These are phyloP conservation scores for Myiotriccus ornatus DNA, from an alignment of 2,797 vertebrate genomes.

Conservation along the genomic window DNA sequence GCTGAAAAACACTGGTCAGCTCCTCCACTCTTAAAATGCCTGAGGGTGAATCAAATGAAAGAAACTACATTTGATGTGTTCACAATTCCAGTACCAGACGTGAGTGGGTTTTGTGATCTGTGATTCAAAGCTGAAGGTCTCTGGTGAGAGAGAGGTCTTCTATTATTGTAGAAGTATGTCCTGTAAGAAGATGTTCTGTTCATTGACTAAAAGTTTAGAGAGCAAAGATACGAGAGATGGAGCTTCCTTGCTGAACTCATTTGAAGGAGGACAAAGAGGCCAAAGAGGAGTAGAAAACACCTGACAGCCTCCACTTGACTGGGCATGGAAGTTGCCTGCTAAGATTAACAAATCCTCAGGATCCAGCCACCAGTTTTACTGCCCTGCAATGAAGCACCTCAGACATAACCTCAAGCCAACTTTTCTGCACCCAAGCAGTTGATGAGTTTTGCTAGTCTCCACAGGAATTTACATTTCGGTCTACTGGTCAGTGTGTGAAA, in stretches of 20 bases:
- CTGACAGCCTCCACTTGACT: not conserved
- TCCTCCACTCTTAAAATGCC: not conserved
- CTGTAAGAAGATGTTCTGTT: not conserved
- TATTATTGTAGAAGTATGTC: not conserved
- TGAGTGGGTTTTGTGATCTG: not conserved
- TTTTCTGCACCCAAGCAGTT: not conserved
- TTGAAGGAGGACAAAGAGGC: not conserved
- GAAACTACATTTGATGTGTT: not conserved
- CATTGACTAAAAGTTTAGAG: not conserved
- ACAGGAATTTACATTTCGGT: not conserved
- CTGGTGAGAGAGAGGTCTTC: not conserved
- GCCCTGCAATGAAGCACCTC: not conserved
- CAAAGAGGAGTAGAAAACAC: not conserved
- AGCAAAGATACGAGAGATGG: not conserved
- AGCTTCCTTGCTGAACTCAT: not conserved
- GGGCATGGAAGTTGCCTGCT: not conserved
- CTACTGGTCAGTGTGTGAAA: not conserved
- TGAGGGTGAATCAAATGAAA: not conserved
- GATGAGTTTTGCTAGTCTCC: not conserved
- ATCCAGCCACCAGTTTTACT: not conserved
- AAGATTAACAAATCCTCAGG: not conserved
- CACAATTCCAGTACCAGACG: not conserved
- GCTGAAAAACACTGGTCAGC: not conserved
- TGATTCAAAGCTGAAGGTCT: not conserved
- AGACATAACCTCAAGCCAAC: not conserved